Base-by-base conservation (phyloP, 2,113 vertebrate species). In the Myanophis thanlyinensis region DNA sequence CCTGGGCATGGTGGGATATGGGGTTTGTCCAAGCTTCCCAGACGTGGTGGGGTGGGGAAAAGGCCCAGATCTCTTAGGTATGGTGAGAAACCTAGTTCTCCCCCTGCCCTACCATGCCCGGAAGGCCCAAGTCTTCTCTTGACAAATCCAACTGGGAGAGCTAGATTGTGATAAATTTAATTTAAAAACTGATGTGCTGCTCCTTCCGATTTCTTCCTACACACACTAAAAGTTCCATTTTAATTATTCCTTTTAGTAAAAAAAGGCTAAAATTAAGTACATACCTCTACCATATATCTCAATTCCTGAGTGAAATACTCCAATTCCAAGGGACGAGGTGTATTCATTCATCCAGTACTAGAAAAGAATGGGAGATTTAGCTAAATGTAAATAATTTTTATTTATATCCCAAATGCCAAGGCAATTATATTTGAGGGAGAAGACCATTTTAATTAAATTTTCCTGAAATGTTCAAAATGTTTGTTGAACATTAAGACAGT, bases 271-370 rank as follows among this genome's bases (percentile, higher is more conserved):
- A 93, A 10, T 40, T 48, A 86, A 13, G 12, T 62, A 93, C 92
- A n/a, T 97, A 99, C 99, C 99, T 99, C 99, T 98, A 94, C 99
- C 99, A 91, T 99, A 99, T 80, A 99, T 97, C 97, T 99, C 99
- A 96, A 99, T 99, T 96, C 99, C 99, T 97, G 99, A 99, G 98
- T 99, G 99, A 97, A 99, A 99, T 96, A 99, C 99, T 95, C 99
- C 99, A 89, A 99, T 99, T 97, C 99, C 99, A 95, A 99, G 98
- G 95, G 98, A 98, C 96, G 98, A 98, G 96, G 99, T 99, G 97
- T 99, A 99, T 97, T 99, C 99, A 96, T 99, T 99, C 98, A 99
- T 99, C 99, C 99, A 99, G 94, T 99, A 99, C 99, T 99, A 92
- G 51, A 96, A 94, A 90, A 87, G 89, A 90, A 94, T 89, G 90